These are phyloP conservation scores for Eupeodes corollae DNA, from an alignment of 1,140 invertebrate species.

Conservation along the genomic window DNA sequence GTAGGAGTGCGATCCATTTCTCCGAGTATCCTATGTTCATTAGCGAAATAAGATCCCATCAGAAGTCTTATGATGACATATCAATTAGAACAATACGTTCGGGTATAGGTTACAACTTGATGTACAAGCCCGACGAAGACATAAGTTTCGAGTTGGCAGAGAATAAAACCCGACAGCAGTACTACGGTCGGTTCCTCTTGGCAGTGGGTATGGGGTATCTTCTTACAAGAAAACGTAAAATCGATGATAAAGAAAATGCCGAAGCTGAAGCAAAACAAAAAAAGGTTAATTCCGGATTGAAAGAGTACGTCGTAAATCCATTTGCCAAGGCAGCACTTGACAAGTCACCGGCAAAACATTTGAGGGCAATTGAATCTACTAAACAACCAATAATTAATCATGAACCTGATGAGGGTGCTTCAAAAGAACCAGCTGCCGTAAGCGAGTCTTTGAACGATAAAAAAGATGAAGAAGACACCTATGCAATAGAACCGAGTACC, in stretches of 20 bases:
- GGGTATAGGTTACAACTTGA: constrained; percentile 2
- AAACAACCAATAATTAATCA: background rate
- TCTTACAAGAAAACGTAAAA: background rate
- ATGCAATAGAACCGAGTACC: constrained; percentile 2
- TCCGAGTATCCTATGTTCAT: constrained; percentile 13
- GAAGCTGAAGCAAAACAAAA: constrained; percentile 2
- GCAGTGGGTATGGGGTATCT: constrained; percentile 10
- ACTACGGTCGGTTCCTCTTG: constrained; percentile 23
- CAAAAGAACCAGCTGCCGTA: background rate
- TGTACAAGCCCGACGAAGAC: constrained; percentile 5
- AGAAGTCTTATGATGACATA: constrained; percentile 24
- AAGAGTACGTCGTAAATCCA: constrained; percentile 18
- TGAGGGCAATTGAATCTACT: background rate
- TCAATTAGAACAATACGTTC: background rate
- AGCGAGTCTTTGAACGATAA: background rate
- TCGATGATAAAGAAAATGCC: constrained; percentile 2
- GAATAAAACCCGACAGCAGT: constrained; percentile 6
- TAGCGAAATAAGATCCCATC: constrained; percentile 20
- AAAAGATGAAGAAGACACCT: background rate
- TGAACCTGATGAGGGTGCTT: background rate
- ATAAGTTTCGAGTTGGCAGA: constrained; percentile 5
- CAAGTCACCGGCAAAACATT: background rate
- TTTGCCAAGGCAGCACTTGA: constrained; percentile 3
- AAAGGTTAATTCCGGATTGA: background rate
- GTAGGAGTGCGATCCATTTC: constrained; percentile 24